phyloP scores from a whole-genome alignment of 2,113 vertebrate genomes.

The Trochalopteron elliotii region DNA sequence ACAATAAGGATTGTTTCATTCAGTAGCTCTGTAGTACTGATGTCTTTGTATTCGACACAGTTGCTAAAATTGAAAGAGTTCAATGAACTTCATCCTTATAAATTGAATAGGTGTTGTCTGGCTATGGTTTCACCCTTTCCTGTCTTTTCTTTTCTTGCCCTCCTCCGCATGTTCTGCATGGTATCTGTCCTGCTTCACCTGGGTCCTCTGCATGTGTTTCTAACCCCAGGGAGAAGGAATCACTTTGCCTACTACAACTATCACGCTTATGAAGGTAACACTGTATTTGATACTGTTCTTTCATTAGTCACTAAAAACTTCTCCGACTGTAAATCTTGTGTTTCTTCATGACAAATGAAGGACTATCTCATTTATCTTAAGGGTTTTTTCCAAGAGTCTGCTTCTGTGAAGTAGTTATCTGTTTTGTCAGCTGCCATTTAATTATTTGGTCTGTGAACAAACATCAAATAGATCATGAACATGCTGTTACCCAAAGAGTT shows the following conservation, averaged over 20 bases:
- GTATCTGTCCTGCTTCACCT: constrained; percentile 82
- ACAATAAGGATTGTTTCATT: constrained; percentile 20
- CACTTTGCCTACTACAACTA: constrained; percentile 97
- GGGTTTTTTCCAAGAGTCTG: neutral
- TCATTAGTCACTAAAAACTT: constrained; percentile 36
- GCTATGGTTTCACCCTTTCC: constrained; percentile 85
- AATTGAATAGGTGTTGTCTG: constrained; percentile 47
- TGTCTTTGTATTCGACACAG: neutral
- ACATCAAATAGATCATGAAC: neutral
- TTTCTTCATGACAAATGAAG: neutral
- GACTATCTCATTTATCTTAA: neutral
- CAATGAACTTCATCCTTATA: constrained; percentile 35
- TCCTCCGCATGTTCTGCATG: constrained; percentile 77
- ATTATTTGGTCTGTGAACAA: neutral
- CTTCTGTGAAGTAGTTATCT: neutral
- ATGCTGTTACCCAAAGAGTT: neutral
- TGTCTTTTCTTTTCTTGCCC: constrained; percentile 81
- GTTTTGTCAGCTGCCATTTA: neutral
- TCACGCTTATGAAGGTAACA: constrained; percentile 90
- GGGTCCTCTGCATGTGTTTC: constrained; percentile 87
- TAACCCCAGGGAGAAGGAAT: constrained; percentile 92
- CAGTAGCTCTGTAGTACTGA: neutral
- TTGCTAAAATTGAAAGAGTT: constrained; percentile 17
- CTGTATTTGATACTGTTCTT: constrained; percentile 59
- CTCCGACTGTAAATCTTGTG: neutral